A percentile compares a stretch with the other conserved stretches of the same genome.
These are phyloP conservation scores for Tetraodon nigroviridis DNA, from an alignment of 2,113 vertebrate genomes.

Conservation along the genomic window DNA sequence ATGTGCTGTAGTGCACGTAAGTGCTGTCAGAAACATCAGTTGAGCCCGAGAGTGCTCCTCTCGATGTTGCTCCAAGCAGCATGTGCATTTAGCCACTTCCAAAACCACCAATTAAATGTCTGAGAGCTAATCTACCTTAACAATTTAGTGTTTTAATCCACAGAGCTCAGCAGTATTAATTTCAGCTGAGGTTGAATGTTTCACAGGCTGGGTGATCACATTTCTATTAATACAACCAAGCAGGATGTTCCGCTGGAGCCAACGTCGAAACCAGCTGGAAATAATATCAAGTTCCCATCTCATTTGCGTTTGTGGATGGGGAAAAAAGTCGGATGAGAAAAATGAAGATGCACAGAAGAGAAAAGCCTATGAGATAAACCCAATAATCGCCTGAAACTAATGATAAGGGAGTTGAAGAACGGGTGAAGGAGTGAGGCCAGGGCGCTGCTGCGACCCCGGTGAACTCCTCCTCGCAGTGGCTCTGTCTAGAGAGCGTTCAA, in stretches of 20 bases:
- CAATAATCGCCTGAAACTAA: neutral
- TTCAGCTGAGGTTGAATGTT: constrained; percentile 23
- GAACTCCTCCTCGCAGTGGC: neutral
- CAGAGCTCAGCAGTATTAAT: constrained; percentile 38
- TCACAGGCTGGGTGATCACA: neutral
- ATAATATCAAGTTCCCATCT: neutral
- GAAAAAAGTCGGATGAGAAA: neutral
- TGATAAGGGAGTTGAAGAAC: neutral
- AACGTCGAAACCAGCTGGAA: neutral
- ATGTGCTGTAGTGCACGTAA: constrained; percentile 21
- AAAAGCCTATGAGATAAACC: neutral
- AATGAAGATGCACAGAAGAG: neutral
- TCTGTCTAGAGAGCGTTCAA: constrained; percentile 7
- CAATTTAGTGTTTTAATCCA: constrained; percentile 13
- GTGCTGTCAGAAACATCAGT: constrained; percentile 14
- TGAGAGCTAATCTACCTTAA: constrained; percentile 19
- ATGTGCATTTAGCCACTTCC: constrained; percentile 51
- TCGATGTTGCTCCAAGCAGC: constrained; percentile 6
- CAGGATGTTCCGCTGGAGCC: neutral
- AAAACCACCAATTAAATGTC: constrained; percentile 28
- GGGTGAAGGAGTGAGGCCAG: neutral
- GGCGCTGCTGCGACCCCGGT: too few relatives aligned
- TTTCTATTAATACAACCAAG: constrained; percentile 14
- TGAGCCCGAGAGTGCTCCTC: constrained; percentile 24
- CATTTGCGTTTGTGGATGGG: neutral